Percentiles rank a stretch among this genome's conserved stretches.
Evolutionary conservation across 2,113 vertebrate genomes (phyloP).

Genomic region (Blennius ocellaris): DNA sequence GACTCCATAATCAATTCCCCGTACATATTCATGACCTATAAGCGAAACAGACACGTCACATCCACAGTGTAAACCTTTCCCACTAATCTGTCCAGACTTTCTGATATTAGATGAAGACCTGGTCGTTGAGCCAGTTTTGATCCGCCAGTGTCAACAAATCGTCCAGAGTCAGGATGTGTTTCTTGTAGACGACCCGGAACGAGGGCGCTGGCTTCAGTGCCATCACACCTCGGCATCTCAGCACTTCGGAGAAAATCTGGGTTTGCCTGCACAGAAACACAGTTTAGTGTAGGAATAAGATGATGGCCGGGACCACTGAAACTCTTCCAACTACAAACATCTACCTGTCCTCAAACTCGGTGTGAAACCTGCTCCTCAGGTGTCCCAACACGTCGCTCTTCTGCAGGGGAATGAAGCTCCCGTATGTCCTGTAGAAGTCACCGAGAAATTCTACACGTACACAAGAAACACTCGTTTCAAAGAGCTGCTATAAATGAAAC

Average conservation of each 20-base stretch:
- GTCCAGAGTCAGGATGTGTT: conserved; percentile 94
- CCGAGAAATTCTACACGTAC: conserved; percentile 89
- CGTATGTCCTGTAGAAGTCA: conserved; percentile 91
- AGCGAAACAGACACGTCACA: conserved; percentile 16
- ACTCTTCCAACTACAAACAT: neutral
- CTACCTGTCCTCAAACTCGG: conserved; percentile 89
- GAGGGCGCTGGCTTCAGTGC: conserved; percentile 81
- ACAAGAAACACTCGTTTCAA: conserved; percentile 1
- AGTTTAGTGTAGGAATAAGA: neutral
- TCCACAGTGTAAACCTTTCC: neutral
- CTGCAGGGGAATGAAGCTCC: conserved; percentile 92
- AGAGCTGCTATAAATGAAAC: neutral
- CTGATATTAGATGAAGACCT: conserved; percentile 78
- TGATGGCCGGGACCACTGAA: no score
- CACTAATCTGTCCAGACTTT: neutral
- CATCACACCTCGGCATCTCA: conserved; percentile 86
- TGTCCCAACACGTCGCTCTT: conserved; percentile 90
- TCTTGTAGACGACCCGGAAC: conserved; percentile 94
- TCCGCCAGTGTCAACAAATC: conserved; percentile 93
- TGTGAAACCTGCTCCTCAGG: conserved; percentile 88
- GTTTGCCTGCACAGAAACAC: conserved; percentile 80
- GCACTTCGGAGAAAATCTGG: conserved; percentile 86
- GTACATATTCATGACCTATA: conserved; percentile 98
- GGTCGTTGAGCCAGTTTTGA: conserved; percentile 98
- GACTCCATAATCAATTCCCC: conserved; percentile 97